Evolutionary conservation across 2,888 invertebrate genomes (phyloP).

Genomic region (Lypha dubia): DNA sequence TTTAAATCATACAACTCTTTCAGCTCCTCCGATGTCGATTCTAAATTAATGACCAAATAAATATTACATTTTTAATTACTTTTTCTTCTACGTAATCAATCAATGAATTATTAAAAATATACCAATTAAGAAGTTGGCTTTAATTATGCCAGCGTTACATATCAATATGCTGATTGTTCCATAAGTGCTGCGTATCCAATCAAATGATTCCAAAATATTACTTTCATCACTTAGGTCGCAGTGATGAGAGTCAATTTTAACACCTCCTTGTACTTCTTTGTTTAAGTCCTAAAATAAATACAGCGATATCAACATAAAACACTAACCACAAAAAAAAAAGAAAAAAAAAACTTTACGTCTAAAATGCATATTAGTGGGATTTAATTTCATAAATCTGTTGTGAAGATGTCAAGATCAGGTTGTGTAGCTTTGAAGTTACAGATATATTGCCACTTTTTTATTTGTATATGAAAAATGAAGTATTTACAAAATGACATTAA

Average conservation of each 20-base stretch:
- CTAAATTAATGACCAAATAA: slow-evolving; percentile 69
- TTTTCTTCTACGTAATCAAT: background rate
- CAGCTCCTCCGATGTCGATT: slow-evolving; percentile 79
- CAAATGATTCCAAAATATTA: slow-evolving; percentile 78
- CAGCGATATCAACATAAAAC: too few species aligned
- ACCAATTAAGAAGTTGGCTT: slow-evolving; percentile 81
- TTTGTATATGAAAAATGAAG: too few species aligned
- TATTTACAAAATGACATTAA: too few species aligned
- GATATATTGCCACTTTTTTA: too few species aligned
- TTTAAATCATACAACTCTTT: slow-evolving; percentile 84
- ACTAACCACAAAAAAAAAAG: background rate
- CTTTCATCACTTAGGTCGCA: slow-evolving; percentile 81
- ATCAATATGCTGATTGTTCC: slow-evolving; percentile 81
- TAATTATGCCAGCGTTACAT: slow-evolving; percentile 83
- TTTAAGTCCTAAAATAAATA: slow-evolving; percentile 77
- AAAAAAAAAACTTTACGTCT: background rate
- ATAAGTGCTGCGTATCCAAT: slow-evolving; percentile 79
- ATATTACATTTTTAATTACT: too few species aligned
- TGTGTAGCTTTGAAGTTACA: too few species aligned
- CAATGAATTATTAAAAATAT: slow-evolving; percentile 6
- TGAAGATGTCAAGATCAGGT: too few species aligned
- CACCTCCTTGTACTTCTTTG: slow-evolving; percentile 78
- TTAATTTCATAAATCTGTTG: too few species aligned
- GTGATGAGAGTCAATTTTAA: slow-evolving; percentile 80
- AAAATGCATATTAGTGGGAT: too few species aligned